These are phyloP conservation scores for Sebastes elongatus DNA, from an alignment of 2,797 vertebrate species.

Conservation along the genomic window DNA sequence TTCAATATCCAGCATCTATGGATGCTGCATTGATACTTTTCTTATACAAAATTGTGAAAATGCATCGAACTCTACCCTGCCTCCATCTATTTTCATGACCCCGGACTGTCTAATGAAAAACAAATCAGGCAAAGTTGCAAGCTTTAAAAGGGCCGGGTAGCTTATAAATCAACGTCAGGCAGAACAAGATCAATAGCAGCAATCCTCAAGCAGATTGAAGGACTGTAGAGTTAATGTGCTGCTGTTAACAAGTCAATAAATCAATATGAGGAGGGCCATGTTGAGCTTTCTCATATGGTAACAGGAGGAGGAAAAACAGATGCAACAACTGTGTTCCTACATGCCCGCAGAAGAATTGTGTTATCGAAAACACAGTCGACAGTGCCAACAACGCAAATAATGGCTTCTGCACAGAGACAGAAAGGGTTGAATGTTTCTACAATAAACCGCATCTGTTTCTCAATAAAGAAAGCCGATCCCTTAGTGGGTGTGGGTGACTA, in stretches of 20 bases:
- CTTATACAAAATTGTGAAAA: neutral
- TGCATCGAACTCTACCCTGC: neutral
- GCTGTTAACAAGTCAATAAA: slow-evolving; percentile 54
- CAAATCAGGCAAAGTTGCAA: neutral
- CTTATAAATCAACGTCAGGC: slow-evolving; percentile 9
- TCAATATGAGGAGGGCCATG: slow-evolving; percentile 20
- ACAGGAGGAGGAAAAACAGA: neutral
- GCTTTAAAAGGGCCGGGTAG: neutral
- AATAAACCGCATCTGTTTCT: slow-evolving; percentile 15
- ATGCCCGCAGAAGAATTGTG: slow-evolving; percentile 7
- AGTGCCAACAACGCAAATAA: neutral
- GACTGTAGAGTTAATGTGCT: slow-evolving; percentile 17
- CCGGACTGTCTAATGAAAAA: neutral
- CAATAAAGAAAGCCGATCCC: slow-evolving; percentile 3
- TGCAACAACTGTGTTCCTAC: neutral
- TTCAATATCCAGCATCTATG: neutral
- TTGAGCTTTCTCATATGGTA: slow-evolving; percentile 6
- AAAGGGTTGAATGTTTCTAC: neutral
- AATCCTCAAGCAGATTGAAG: slow-evolving; percentile 17
- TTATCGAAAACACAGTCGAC: neutral
- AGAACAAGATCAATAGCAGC: slow-evolving; percentile 45
- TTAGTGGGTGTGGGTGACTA: slow-evolving; percentile 31
- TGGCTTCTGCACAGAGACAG: neutral
- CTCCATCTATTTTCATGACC: neutral
- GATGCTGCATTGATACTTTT: neutral